Evolutionary conservation across 1,140 invertebrate genomes (phyloP).

Genomic region (Oryctes rhinoceros): DNA sequence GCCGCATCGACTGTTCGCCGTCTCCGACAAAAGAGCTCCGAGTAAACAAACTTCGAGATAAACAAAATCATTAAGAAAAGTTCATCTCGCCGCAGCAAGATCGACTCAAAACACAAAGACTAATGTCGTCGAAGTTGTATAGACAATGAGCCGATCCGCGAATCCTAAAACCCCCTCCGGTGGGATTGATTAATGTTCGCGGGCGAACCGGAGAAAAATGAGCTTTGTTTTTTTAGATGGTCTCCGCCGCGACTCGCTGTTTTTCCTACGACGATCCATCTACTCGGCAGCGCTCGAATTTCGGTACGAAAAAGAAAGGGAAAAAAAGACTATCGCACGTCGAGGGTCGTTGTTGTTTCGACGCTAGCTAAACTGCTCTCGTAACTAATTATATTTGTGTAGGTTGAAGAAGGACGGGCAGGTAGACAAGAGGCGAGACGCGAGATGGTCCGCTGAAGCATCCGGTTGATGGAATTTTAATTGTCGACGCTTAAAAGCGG

Average conservation of each 20-base stretch:
- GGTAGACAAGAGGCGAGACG: background rate
- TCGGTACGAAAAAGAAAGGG: background rate
- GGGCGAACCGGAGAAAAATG: conserved; percentile 12
- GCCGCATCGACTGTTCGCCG: background rate
- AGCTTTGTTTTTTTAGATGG: background rate
- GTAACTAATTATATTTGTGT: conserved; percentile 21
- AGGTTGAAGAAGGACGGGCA: background rate
- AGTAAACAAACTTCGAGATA: conserved; percentile 29
- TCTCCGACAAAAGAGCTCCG: background rate
- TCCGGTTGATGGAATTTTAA: conserved; percentile 27
- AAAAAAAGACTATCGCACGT: conserved; percentile 1
- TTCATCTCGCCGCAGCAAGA: conserved; percentile 1
- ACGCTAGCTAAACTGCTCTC: background rate
- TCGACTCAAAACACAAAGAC: conserved; percentile 30
- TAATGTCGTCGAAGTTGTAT: conserved; percentile 32
- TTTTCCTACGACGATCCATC: too few species aligned
- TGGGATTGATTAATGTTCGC: conserved; percentile 29
- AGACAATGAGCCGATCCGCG: conserved; percentile 16
- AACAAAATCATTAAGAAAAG: conserved; percentile 36
- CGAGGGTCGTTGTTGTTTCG: background rate
- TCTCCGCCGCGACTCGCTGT: too few species aligned
- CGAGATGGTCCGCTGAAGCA: background rate
- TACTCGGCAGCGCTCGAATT: background rate
- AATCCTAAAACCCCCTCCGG: background rate
- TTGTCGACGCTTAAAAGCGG: conserved; percentile 7